These are phyloP conservation scores for Malurus splendens DNA, from an alignment of 2,797 vertebrate species.

Conservation along the genomic window DNA sequence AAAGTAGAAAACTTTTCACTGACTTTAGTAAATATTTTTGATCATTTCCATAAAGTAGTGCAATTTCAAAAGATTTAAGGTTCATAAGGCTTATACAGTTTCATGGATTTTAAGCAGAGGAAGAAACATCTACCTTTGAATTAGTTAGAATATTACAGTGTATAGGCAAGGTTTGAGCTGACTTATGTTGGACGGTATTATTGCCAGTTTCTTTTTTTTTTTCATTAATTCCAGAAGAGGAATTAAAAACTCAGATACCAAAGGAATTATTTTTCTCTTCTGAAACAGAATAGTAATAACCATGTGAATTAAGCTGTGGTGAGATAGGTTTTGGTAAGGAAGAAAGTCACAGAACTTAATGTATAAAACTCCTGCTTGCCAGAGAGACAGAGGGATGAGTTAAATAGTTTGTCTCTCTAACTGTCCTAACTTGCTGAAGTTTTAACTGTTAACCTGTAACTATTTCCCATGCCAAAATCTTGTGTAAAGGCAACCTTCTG, in stretches of 20 bases:
- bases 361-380: background rate
- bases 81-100: background rate
- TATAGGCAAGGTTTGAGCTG: background rate
- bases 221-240: background rate
- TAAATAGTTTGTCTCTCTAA: background rate
- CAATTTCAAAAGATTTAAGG: background rate
- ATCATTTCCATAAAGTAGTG: background rate
- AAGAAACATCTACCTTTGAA: background rate
- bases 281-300: background rate
- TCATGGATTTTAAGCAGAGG: background rate
- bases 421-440: background rate
- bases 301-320: background rate
- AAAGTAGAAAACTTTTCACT: background rate
- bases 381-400: background rate
- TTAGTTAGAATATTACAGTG: background rate
- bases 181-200: background rate
- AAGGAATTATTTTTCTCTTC: background rate
- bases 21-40: background rate
- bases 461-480: background rate
- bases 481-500: slow-evolving; percentile 3
- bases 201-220: background rate
- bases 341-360: background rate
- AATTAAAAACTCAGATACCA: background rate
- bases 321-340: background rate
- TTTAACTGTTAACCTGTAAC: background rate